These are phyloP conservation scores for Montipora capricornis DNA, from an alignment of 64 coral and sea anemone genomes.

Conservation along the genomic window DNA sequence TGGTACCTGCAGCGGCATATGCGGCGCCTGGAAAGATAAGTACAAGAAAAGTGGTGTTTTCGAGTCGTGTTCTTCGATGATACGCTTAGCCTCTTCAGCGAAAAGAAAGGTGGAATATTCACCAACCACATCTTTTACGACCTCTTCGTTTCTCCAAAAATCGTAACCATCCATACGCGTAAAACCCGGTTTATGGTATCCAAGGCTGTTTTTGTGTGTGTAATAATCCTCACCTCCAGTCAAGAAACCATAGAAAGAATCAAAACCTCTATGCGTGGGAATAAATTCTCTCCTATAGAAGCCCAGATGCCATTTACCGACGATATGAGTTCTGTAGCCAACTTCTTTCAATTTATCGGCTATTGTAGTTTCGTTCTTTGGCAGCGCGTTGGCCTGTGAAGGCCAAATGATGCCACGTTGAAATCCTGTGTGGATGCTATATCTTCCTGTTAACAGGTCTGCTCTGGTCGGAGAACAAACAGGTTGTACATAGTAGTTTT, in stretches of 20 bases:
- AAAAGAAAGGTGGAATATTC: conserved; percentile 56
- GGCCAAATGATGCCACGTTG: conserved; percentile 67
- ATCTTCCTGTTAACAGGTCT: conserved; percentile 62
- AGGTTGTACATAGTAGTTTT: conserved; percentile 78
- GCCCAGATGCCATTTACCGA: conserved; percentile 59
- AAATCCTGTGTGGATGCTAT: conserved; percentile 69
- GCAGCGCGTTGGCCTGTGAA: conserved; percentile 59
- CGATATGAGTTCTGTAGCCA: conserved; percentile 39
- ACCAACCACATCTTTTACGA: conserved; percentile 7
- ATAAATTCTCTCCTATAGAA: conserved; percentile 23
- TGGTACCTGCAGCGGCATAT: conserved; percentile 51
- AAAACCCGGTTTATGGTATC: conserved; percentile 30
- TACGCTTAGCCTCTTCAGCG: conserved; percentile 42
- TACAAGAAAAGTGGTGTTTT: conserved; percentile 52
- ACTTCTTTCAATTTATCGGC: conserved; percentile 57
- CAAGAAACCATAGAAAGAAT: conserved; percentile 54
- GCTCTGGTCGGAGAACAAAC: conserved; percentile 74
- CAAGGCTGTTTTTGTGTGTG: conserved; percentile 39
- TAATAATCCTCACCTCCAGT: conserved; percentile 58
- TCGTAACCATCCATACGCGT: conserved; percentile 50
- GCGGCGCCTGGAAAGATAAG: conserved; percentile 64
- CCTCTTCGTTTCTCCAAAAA: conserved; percentile 57
- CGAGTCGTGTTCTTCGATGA: conserved; percentile 45
- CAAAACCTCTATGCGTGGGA: conserved; percentile 38
- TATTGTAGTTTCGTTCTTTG: conserved; percentile 67